These are phyloP conservation scores for Leptinotarsa haldemani DNA, from an alignment of 2,888 invertebrate species.

Conservation along the genomic window DNA sequence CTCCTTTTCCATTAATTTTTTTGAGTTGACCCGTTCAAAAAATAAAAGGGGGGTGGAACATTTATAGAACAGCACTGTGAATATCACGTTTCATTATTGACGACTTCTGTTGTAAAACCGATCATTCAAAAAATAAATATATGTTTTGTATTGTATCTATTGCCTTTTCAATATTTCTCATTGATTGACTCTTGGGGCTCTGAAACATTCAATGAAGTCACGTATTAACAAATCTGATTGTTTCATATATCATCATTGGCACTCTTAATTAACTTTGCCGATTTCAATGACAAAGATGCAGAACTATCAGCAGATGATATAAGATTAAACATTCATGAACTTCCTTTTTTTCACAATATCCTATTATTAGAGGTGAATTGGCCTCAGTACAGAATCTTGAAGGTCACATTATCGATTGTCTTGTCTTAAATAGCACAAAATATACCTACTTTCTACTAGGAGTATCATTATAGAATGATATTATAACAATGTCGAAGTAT, in stretches of 20 bases:
- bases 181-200: no score
- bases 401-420: slow-evolving; percentile 37
- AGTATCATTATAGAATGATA: slow-evolving; percentile 11
- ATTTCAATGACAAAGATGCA: not conserved
- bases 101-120: no score
- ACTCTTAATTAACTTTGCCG: not conserved
- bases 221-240: slow-evolving; percentile 2
- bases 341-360: slow-evolving; percentile 43
- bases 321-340: slow-evolving; percentile 37
- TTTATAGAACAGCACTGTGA: no score
- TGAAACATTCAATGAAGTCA: not conserved
- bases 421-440: slow-evolving; percentile 21
- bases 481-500: slow-evolving; percentile 5
- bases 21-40: no score
- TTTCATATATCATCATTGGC: not conserved
- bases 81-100: no score
- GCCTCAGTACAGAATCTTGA: slow-evolving; percentile 38
- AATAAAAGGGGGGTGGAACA: no score
- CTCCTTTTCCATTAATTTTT: no score
- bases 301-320: slow-evolving; percentile 34
- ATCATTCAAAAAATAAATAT: no score
- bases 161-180: no score
- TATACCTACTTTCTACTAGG: slow-evolving; percentile 20
- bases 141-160: no score
- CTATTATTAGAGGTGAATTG: slow-evolving; percentile 40